A percentile compares a stretch with the other conserved stretches of the same genome.
Conservation (phyloP, 2,113 vertebrate genomes). For the Sitta europaea region DNA sequence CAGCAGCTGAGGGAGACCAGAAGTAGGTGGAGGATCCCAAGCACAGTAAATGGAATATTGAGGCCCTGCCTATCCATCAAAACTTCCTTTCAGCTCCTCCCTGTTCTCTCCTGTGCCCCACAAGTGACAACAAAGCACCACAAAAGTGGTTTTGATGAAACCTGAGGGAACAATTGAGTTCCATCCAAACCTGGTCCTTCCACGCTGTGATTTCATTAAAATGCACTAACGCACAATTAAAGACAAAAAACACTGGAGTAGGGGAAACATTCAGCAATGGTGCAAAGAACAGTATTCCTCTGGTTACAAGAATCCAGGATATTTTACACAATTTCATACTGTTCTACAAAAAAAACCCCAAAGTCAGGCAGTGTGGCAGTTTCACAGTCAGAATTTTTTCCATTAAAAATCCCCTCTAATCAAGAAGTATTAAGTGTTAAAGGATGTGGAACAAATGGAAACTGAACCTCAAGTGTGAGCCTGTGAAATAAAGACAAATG, state of each 20-base stretch:
- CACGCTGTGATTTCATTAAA: background rate
- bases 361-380: background rate
- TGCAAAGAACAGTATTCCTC: background rate
- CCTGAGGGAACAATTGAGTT: background rate
- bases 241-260: background rate
- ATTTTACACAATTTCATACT: background rate
- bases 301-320: background rate
- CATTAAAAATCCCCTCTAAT: background rate
- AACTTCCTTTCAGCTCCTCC: background rate
- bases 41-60: background rate
- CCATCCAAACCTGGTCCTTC: background rate
- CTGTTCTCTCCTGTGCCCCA: background rate
- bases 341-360: background rate
- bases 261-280: background rate
- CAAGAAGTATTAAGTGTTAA: background rate
- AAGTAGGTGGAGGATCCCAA: background rate
- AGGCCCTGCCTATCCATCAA: background rate
- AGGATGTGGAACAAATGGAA: background rate
- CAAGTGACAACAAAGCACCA: background rate
- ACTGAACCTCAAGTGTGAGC: background rate
- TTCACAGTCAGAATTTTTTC: background rate
- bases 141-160: background rate
- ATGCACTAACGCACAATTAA: background rate
- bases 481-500: background rate
- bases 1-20: background rate